Base-by-base conservation (phyloP, 2,113 vertebrate species). In the Nothoprocta pentlandii region DNA sequence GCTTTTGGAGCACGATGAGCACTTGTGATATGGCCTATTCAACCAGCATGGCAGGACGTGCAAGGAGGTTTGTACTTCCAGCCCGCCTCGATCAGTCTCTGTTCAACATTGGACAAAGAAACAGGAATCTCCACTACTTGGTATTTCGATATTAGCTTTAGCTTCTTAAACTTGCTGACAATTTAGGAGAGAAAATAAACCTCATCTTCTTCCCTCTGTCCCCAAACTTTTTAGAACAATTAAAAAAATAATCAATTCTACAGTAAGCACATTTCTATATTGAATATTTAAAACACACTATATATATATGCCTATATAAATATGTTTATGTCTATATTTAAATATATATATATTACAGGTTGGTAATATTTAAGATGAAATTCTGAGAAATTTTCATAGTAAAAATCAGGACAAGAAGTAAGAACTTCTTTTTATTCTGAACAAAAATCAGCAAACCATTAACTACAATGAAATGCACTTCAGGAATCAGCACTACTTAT, bases 1-100 rank as follows among this genome's bases (percentile, higher is more conserved):
- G 80, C 80, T 75, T 84, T 94, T 64, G 66, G 34, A 51, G 80
- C 92, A 64, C 3, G 39, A 92, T 81, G 86, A 95, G 47, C 46
- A 34, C 74, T 89, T 79, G 39, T 90, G 69, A 78, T 88, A 88
- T 7, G 51, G 42, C 23, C 5, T 30, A 94, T 78, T 86, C 77
- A 86, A 87, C 39, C 47, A 89, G 53, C 39, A 51, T 15, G 71
- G 62, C 80, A 89, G 95, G 86, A 93, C 34, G 10, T 68, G 39
- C 69, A 80, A 63, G 76, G 46, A 86, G 77, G 92, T 20, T 92
- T 4, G 8, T 9, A 83, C 32, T 44, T 34, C 54, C 75, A 16
- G 53, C 59, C 75, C 92, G 93, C 51, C 5, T 9, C 14, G 6
- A 49, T 22, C 39, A 14, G n/a, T 22, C 61, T 1, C 1, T 7